A percentile compares a stretch with the other conserved stretches of the same genome.
Conservation (phyloP, 2,797 vertebrate species). For the Macroramphosus scolopax region DNA sequence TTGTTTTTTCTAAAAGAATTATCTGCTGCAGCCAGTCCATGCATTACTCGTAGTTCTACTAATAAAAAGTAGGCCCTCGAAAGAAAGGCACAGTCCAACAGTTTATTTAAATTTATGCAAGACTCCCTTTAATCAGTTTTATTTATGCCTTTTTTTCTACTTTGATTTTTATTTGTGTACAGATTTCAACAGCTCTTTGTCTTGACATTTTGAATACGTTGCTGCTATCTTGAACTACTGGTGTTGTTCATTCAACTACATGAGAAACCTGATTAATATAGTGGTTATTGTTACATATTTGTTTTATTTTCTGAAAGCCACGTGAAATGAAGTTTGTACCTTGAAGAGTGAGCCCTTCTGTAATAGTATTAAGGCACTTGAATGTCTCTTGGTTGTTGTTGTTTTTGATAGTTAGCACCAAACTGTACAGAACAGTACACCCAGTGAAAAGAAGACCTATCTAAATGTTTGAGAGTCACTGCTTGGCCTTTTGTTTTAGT, state of each 20-base stretch:
- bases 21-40: constrained; percentile 78
- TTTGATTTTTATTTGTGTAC: constrained; percentile 77
- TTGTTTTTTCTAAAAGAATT: constrained; percentile 80
- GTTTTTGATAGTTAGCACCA: constrained; percentile 77
- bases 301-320: constrained; percentile 61
- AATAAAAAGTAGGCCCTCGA: constrained; percentile 73
- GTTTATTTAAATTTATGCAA: constrained; percentile 79
- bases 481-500: constrained; percentile 64
- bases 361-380: constrained; percentile 77
- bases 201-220: constrained; percentile 76
- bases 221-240: constrained; percentile 80
- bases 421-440: constrained; percentile 79
- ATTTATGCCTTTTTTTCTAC: constrained; percentile 68
- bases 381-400: constrained; percentile 79
- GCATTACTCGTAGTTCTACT: constrained; percentile 72
- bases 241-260: constrained; percentile 71
- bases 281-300: constrained; percentile 70
- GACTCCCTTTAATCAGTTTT: constrained; percentile 80
- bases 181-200: constrained; percentile 70
- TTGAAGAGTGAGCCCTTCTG: constrained; percentile 73
- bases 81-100: constrained; percentile 71
- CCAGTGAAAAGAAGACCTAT: constrained; percentile 70
- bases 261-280: constrained; percentile 66
- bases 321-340: constrained; percentile 71
- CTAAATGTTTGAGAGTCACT: constrained; percentile 70